Percentiles rank a stretch among this genome's conserved stretches.
Evolutionary conservation across 1,140 invertebrate genomes (phyloP).

Genomic region (Planococcus citri): DNA sequence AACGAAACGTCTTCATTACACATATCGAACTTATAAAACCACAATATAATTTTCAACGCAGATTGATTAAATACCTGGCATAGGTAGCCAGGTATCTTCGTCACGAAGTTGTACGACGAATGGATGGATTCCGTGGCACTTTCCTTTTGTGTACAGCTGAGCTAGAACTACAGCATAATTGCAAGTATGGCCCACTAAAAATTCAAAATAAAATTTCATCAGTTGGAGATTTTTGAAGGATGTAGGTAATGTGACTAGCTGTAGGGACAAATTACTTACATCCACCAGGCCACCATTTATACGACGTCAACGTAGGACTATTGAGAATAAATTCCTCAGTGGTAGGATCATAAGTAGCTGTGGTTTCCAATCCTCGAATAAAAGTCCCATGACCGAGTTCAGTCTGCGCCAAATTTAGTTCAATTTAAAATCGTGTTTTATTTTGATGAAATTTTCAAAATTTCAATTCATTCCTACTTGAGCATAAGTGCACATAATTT

Average conservation of each 20-base stretch:
- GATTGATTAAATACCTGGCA: constrained; percentile 56
- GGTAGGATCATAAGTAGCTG: constrained; percentile 70
- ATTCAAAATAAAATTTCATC: background rate
- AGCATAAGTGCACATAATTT: constrained; percentile 85
- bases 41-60: background rate
- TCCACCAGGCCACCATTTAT: constrained; percentile 91
- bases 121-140: constrained; percentile 76
- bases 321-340: constrained; percentile 80
- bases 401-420: constrained; percentile 55
- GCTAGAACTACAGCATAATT: constrained; percentile 87
- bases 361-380: constrained; percentile 79
- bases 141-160: constrained; percentile 70
- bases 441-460: background rate
- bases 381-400: constrained; percentile 90
- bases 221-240: too few species aligned
- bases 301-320: constrained; percentile 72
- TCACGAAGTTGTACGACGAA: constrained; percentile 86
- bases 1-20: too few species aligned
- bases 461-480: constrained; percentile 44
- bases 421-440: background rate
- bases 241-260: too few species aligned
- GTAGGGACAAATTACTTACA: constrained; percentile 44
- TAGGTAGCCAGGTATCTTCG: constrained; percentile 69
- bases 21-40: too few species aligned
- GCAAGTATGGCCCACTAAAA: constrained; percentile 75